Conservation (phyloP, 2,888 invertebrate species). For the Cremastinae sp. region DNA sequence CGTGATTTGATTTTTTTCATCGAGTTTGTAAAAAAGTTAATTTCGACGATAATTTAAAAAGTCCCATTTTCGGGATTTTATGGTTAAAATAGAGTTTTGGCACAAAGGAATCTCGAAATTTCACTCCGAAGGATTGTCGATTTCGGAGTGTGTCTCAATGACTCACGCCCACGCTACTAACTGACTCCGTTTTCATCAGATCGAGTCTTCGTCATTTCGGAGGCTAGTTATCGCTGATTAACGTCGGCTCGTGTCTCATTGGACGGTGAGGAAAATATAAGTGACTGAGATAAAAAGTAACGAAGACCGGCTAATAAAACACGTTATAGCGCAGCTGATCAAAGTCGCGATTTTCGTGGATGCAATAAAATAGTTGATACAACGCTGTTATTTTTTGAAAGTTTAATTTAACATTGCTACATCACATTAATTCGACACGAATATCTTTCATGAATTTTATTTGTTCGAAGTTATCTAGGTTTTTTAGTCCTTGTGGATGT, state of each 20-base stretch:
- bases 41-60: background rate
- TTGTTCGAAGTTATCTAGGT: background rate
- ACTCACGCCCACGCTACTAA: slow-evolving; percentile 25
- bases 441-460: no score
- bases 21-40: background rate
- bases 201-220: slow-evolving; percentile 36
- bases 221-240: slow-evolving; percentile 47
- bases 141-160: background rate
- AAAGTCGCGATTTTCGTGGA: slow-evolving; percentile 14
- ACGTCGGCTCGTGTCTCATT: slow-evolving; percentile 27
- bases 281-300: background rate
- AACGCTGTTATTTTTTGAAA: background rate
- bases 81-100: background rate
- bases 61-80: slow-evolving; percentile 24
- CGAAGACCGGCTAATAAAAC: slow-evolving; percentile 52
- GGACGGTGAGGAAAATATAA: slow-evolving; percentile 3
- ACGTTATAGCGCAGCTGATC: slow-evolving; percentile 49
- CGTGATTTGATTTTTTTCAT: slow-evolving; percentile 28
- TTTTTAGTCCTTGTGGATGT: no score
- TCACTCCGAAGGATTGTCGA: slow-evolving; percentile 1
- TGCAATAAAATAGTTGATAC: slow-evolving; percentile 30
- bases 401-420: no score
- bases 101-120: background rate
- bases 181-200: slow-evolving; percentile 8
- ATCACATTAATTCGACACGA: no score